A percentile compares a stretch with the other conserved stretches of the same genome.
phyloP scores from a whole-genome alignment of 2,888 invertebrate species.

The Cantharis rustica region DNA sequence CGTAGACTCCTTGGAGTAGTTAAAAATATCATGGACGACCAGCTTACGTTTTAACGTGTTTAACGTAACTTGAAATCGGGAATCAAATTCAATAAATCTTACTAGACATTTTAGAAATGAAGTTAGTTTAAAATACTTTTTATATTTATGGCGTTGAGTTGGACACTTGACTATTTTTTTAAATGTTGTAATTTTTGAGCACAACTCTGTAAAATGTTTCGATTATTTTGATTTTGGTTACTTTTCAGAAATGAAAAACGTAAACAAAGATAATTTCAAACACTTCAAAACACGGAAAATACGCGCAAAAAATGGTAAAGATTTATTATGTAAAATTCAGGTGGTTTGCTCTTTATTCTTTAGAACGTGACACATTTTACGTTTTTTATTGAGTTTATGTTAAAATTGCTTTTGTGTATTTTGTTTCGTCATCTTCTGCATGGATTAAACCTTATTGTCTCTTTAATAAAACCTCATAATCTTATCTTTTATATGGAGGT shows the following conservation, averaged over 20 bases:
- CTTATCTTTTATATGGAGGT: background rate
- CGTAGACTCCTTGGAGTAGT: background rate
- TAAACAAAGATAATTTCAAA: background rate
- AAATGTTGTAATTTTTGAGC: background rate
- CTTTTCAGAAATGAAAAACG: background rate
- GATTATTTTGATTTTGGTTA: background rate
- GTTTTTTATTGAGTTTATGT: conserved; percentile 13
- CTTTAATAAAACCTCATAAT: conserved; percentile 4
- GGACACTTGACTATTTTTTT: background rate
- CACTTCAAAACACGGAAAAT: background rate
- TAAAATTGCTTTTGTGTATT: conserved; percentile 11
- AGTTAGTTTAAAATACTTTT: background rate
- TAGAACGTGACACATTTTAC: conserved; percentile 5
- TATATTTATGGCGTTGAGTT: background rate
- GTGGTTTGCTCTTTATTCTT: background rate
- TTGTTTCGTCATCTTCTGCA: conserved; percentile 13
- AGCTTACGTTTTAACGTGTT: background rate
- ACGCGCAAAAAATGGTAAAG: background rate
- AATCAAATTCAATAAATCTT: background rate
- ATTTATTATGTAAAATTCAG: background rate
- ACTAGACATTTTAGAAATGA: background rate
- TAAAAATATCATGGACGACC: background rate
- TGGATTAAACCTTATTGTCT: conserved; percentile 14
- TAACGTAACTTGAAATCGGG: background rate
- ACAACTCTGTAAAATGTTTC: background rate